Percentiles rank a stretch among this genome's conserved stretches.
Conservation (phyloP, 2,113 vertebrate species). For the Nannobrachium achirus region DNA sequence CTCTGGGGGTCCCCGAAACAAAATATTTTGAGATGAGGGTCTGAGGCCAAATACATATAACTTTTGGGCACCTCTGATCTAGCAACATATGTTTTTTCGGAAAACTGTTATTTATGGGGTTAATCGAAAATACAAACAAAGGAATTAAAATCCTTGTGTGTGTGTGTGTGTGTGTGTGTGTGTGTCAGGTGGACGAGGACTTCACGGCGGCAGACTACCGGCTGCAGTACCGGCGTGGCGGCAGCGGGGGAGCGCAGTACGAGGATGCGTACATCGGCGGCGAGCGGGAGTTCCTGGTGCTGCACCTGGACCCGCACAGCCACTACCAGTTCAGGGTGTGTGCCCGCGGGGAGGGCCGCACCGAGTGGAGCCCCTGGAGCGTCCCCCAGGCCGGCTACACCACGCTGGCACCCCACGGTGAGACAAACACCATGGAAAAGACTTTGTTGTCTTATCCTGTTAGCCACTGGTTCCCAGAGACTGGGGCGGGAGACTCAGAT, state of each 20-base stretch:
- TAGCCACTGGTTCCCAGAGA: too few species aligned
- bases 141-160: too few species aligned
- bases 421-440: too few species aligned
- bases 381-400: conserved; percentile 87
- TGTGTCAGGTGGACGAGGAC: conserved; percentile 91
- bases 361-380: conserved; percentile 98
- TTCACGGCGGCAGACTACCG: conserved; percentile 89
- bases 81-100: too few species aligned
- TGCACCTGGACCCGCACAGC: conserved; percentile 89
- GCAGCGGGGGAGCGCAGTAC: conserved; percentile 81
- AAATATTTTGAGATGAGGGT: too few species aligned
- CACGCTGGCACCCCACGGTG: conserved; percentile 90
- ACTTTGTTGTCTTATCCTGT: too few species aligned
- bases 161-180: background rate
- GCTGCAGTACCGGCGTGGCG: conserved; percentile 86
- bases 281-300: conserved; percentile 89
- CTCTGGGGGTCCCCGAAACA: too few species aligned
- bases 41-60: too few species aligned
- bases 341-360: conserved; percentile 90
- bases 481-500: too few species aligned
- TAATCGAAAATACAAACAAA: too few species aligned
- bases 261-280: conserved; percentile 91
- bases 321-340: conserved; percentile 95
- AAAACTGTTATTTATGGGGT: too few species aligned
- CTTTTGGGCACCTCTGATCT: too few species aligned